Evolutionary conservation across 2,888 invertebrate species (phyloP).

Genomic region (Vesta saturnalis): DNA sequence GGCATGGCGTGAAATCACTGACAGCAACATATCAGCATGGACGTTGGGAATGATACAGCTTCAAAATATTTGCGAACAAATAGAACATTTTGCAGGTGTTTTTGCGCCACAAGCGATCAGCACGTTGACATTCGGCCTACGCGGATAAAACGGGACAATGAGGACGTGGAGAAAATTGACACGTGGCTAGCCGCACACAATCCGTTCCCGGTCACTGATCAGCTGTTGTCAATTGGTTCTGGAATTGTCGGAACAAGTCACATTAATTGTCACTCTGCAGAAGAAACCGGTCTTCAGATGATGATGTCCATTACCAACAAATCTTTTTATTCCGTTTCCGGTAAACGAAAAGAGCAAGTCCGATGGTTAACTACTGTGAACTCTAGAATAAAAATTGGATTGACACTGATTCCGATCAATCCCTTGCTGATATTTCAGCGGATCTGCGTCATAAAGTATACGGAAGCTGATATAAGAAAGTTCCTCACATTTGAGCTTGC

Average conservation of each 20-base stretch:
- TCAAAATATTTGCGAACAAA: conserved; percentile 9
- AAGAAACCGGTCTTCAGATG: not conserved
- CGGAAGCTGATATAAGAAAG: not conserved
- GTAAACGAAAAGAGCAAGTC: not conserved
- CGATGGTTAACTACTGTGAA: not conserved
- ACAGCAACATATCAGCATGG: conserved; percentile 14
- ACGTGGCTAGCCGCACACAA: conserved; percentile 6
- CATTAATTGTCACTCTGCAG: conserved; percentile 2
- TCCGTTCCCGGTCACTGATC: conserved; percentile 4
- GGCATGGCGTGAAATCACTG: not conserved
- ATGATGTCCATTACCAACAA: not conserved
- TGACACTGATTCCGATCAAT: not conserved
- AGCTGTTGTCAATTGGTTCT: not conserved
- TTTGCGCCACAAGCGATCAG: conserved; percentile 18
- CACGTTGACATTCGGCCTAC: conserved; percentile 15
- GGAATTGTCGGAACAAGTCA: not conserved
- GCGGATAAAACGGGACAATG: conserved; percentile 23
- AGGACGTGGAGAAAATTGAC: conserved; percentile 16
- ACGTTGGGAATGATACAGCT: conserved; percentile 12
- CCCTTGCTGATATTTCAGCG: conserved; percentile 7
- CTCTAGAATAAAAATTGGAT: not conserved
- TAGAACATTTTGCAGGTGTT: conserved; percentile 21
- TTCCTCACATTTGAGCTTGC: not conserved
- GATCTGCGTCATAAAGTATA: conserved; percentile 3
- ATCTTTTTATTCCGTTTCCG: not conserved